A percentile compares a stretch with the other conserved stretches of the same genome.
Evolutionary conservation across 2,888 invertebrate genomes (phyloP).

Genomic region (Drosophila phalerata): DNA sequence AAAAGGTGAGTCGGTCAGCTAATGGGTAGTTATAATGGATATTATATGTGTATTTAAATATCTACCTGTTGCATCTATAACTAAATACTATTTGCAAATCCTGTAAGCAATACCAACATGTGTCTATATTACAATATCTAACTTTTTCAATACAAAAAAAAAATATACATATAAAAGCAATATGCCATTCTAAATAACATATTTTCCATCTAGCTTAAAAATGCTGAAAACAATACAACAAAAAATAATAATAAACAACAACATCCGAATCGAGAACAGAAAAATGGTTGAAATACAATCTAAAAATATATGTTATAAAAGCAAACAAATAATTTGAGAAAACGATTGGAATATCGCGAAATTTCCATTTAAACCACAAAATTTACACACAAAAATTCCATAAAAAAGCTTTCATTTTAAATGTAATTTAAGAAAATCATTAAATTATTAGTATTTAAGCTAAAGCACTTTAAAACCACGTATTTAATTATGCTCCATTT

Average conservation of each 20-base stretch:
- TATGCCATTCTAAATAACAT: background rate
- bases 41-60: background rate
- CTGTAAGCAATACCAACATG: background rate
- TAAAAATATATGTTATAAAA: background rate
- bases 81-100: background rate
- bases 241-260: background rate
- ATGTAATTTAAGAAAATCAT: no score
- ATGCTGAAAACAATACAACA: background rate
- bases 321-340: background rate
- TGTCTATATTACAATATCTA: background rate
- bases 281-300: background rate
- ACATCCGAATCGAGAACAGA: background rate
- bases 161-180: background rate
- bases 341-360: background rate
- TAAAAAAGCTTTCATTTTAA: background rate
- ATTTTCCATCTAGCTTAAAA: background rate
- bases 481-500: no score
- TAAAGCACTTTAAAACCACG: no score
- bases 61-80: background rate
- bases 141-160: background rate
- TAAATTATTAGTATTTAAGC: no score
- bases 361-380: background rate
- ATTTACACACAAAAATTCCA: background rate
- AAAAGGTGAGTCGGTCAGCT: conserved; percentile 74
- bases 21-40: background rate